Base-by-base conservation (phyloP, 2,888 invertebrate species). In the Hirtodrosophila confusa region DNA sequence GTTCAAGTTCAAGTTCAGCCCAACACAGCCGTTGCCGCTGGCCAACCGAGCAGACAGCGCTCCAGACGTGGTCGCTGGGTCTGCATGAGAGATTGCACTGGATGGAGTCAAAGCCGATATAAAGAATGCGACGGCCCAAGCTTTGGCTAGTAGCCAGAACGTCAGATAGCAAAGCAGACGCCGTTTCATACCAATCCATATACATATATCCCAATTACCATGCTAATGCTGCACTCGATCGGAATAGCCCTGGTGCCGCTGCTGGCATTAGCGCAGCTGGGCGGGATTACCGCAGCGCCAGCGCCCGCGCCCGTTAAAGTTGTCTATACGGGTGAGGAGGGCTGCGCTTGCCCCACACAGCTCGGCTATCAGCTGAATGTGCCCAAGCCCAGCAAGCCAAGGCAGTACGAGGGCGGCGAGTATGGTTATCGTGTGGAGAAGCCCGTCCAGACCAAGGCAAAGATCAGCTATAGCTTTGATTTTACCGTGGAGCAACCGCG, bases 401-500 rank as follows among this genome's bases (percentile, higher is more conserved):
- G 66, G 40, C 63, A 57, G 7, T 68, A 76, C 9, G 47, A 50
- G 7, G 62, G 51, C 10, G 62, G 41, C 45, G 80, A 84, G 31
- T 88, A 90, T 33, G 89, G 84, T 10, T 90, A 90, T 54, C 88
- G 85, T 9, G 67, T 91, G 11, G 90, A 91, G 12, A 78, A 78
- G 6, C 89, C 90, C 8, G 62, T 75, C 2, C 75, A 69, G 47
- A 39, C 86, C 6, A 85, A 86, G 61, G 73, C 87, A 4, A 83
- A 87, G 55, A 84, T 90, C 3, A 76, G 82, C 24, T 90, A 90
- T 31, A 87, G 84, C 41, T 88, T 91, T 33, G 91, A 91, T 53
- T 88, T 90, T 24, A 77, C 78, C 31, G 89, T 90, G 4, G 90
- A 91, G 55, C 83, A 90, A 33, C 91, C 91, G 0, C 71, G 77